Conservation (phyloP, 2,888 invertebrate species). For the Sinopyrophorus schimmeli region DNA sequence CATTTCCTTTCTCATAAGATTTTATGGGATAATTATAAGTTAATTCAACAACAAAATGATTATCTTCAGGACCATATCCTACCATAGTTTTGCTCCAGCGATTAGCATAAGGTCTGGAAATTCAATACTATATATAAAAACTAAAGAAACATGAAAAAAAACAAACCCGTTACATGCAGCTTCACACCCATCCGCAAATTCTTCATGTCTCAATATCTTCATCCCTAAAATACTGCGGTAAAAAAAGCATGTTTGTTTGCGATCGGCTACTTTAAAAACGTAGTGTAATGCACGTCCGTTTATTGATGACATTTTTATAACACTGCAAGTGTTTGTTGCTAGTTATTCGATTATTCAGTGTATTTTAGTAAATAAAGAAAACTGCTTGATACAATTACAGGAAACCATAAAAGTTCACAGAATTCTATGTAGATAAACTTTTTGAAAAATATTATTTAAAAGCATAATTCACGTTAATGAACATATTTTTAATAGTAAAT, state of each 20-base stretch:
- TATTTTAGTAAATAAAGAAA: too few relatives aligned
- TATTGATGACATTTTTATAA: constrained; percentile 33
- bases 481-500: too few relatives aligned
- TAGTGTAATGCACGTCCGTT: constrained; percentile 87
- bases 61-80: constrained; percentile 94
- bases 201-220: constrained; percentile 96
- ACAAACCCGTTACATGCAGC: constrained; percentile 95
- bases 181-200: constrained; percentile 95
- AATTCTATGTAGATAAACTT: too few relatives aligned
- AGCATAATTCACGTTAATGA: too few relatives aligned
- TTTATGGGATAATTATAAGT: constrained; percentile 97
- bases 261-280: constrained; percentile 94
- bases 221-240: constrained; percentile 90
- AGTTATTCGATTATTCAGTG: too few relatives aligned
- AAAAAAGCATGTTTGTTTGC: constrained; percentile 83
- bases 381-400: too few relatives aligned
- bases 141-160: too few relatives aligned
- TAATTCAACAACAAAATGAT: constrained; percentile 93
- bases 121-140: constrained; percentile 12
- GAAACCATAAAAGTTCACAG: too few relatives aligned
- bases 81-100: constrained; percentile 99
- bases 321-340: too few relatives aligned
- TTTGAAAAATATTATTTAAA: too few relatives aligned
- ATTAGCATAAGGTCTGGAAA: constrained; percentile 89
- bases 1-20: constrained; percentile 87